These are phyloP conservation scores for Dipodomys ordii DNA, from an alignment of 2,113 vertebrate species.

Conservation along the genomic window DNA sequence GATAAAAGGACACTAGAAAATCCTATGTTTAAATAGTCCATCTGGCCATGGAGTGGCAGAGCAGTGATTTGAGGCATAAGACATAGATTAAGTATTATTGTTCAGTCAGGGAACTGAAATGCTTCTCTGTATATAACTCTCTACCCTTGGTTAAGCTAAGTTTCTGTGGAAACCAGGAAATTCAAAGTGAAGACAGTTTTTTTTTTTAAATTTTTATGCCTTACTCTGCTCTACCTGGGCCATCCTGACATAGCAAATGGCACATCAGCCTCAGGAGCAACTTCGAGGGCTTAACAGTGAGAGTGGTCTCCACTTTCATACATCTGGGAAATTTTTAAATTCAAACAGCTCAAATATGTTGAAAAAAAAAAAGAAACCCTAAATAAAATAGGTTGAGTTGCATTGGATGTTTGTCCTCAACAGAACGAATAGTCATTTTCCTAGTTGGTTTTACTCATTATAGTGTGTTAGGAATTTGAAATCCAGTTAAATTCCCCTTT, in stretches of 20 bases:
- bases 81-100: background rate
- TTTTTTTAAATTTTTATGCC: background rate
- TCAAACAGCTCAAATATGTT: background rate
- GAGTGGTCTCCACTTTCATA: background rate
- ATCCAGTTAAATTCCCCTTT: conserved; percentile 40
- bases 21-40: background rate
- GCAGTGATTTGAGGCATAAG: background rate
- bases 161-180: conserved; percentile 64
- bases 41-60: background rate
- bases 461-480: conserved; percentile 54
- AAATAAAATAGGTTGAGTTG: background rate
- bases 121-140: conserved; percentile 63
- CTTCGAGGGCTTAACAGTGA: background rate
- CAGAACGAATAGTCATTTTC: background rate
- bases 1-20: background rate
- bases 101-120: conserved; percentile 27
- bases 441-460: conserved; percentile 16
- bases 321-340: background rate
- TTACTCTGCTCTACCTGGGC: background rate
- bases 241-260: background rate
- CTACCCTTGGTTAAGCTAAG: conserved; percentile 28
- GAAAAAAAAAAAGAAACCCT: background rate
- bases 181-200: conserved; percentile 51
- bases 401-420: background rate
- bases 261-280: no score